Percentiles rank a stretch among this genome's conserved stretches.
Evolutionary conservation across 1,140 invertebrate genomes (phyloP).

Genomic region (Aricia agestis): DNA sequence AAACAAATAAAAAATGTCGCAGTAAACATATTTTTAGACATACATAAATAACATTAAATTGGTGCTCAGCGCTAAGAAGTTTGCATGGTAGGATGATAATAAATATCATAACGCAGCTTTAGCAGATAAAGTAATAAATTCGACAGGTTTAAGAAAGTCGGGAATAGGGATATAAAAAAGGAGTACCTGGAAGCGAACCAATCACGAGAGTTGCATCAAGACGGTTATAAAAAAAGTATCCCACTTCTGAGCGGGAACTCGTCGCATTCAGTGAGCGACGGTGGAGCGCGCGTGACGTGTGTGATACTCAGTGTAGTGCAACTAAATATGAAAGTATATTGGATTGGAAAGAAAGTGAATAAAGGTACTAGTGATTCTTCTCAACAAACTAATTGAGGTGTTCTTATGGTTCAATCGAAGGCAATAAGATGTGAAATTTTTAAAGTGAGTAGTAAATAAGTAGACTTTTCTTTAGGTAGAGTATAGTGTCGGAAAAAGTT

Average conservation of each 20-base stretch:
- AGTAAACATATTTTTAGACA: background rate
- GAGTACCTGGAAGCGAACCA: conserved; percentile 31
- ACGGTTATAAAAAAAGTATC: conserved; percentile 27
- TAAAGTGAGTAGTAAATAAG: no score
- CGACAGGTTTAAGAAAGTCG: conserved; percentile 30
- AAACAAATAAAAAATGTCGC: background rate
- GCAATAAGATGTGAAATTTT: no score
- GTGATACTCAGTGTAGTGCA: conserved; percentile 18
- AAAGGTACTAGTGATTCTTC: background rate
- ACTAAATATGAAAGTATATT: conserved; percentile 20
- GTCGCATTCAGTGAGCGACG: conserved; percentile 4
- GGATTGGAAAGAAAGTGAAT: conserved; percentile 19
- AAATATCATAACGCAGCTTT: conserved; percentile 3
- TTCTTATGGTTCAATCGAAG: background rate
- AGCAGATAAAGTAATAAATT: conserved; percentile 24
- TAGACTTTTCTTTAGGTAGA: no score
- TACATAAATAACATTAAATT: background rate
- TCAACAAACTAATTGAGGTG: background rate
- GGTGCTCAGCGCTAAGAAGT: background rate
- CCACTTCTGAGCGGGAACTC: conserved; percentile 9
- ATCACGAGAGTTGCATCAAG: conserved; percentile 24
- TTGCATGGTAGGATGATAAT: conserved; percentile 1
- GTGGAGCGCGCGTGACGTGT: conserved; percentile 13
- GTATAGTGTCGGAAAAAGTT: no score
- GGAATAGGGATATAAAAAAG: conserved; percentile 28